phyloP scores from a whole-genome alignment of 2,113 vertebrate genomes.

The Sigmodon hispidus region DNA sequence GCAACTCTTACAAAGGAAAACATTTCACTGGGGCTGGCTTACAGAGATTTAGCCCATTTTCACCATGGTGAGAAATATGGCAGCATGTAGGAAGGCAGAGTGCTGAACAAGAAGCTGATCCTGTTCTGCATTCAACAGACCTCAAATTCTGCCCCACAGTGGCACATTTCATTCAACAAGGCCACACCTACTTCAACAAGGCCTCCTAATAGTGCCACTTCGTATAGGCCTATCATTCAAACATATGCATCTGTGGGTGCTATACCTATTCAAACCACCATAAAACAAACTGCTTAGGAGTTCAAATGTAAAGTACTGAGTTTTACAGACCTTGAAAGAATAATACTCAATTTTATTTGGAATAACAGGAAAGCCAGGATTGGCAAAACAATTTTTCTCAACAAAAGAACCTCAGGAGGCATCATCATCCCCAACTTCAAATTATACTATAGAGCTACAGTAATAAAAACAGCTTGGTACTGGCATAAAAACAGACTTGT shows the following conservation, averaged over 20 bases:
- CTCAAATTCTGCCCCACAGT: not conserved
- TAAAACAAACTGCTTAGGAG: not conserved
- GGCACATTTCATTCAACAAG: not conserved
- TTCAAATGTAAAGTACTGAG: not conserved
- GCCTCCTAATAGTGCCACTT: not conserved
- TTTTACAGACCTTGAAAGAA: too few relatives aligned
- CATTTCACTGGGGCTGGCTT: not conserved
- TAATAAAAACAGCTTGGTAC: too few relatives aligned
- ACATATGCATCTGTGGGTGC: not conserved
- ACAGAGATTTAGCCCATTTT: not conserved
- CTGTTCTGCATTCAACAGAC: not conserved
- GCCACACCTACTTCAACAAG: not conserved
- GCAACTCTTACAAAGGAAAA: not conserved
- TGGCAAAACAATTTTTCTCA: too few relatives aligned
- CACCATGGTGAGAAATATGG: not conserved
- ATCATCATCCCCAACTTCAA: too few relatives aligned
- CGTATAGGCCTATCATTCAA: not conserved
- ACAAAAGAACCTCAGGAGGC: too few relatives aligned
- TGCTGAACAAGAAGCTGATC: not conserved
- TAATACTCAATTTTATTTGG: too few relatives aligned
- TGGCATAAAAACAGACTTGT: too few relatives aligned
- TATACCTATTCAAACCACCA: not conserved
- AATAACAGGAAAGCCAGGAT: too few relatives aligned
- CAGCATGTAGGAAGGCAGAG: not conserved
- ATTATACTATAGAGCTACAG: too few relatives aligned